phyloP scores from a whole-genome alignment of 2,113 vertebrate genomes.

The Amphilophus citrinellus region DNA sequence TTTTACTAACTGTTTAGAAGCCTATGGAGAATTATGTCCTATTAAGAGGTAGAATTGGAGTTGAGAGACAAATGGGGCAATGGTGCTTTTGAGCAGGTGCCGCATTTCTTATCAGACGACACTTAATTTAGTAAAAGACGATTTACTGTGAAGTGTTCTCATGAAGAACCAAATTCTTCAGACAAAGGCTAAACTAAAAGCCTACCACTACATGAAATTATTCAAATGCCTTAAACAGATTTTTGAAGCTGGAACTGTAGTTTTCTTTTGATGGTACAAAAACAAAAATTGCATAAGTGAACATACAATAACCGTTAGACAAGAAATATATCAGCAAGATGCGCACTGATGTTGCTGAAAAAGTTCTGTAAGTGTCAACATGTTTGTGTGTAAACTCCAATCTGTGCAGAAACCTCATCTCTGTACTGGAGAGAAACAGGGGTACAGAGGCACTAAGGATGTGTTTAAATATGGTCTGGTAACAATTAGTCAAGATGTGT shows the following conservation, averaged over 20 bases:
- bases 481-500: constrained; percentile 76
- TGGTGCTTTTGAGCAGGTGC: constrained; percentile 52
- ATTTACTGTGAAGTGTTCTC: constrained; percentile 58
- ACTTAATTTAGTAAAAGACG: constrained; percentile 49
- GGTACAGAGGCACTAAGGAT: constrained; percentile 59
- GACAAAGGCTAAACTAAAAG: constrained; percentile 18
- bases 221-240: background rate
- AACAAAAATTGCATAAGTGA: background rate
- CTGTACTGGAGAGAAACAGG: constrained; percentile 50
- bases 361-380: constrained; percentile 19
- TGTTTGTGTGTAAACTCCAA: constrained; percentile 36
- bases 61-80: background rate
- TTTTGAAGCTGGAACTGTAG: background rate
- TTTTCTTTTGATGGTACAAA: constrained; percentile 14
- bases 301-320: background rate
- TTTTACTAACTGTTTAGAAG: constrained; percentile 20
- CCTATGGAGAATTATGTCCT: constrained; percentile 7
- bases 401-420: constrained; percentile 35
- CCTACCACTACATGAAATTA: constrained; percentile 8
- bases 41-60: constrained; percentile 15
- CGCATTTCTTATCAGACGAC: constrained; percentile 31
- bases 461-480: constrained; percentile 76
- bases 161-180: constrained; percentile 16
- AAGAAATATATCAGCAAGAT: constrained; percentile 8
- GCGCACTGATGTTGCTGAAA: background rate